Evolutionary conservation across 1,140 invertebrate species (phyloP).

Genomic region (Apis dorsata): DNA sequence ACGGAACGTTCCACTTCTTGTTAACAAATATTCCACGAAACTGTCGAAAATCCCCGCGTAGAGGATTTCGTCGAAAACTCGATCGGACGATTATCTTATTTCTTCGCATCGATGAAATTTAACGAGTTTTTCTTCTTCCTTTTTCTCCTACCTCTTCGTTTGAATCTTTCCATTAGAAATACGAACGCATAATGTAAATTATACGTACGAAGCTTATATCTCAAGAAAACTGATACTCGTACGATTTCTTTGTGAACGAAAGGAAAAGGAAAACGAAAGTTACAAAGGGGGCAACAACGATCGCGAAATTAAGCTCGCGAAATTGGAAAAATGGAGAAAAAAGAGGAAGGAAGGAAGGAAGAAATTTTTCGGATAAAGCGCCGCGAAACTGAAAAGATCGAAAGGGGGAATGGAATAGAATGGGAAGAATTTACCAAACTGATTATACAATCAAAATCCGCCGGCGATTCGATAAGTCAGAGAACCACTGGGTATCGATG

Average conservation of each 20-base stretch:
- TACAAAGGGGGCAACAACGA: no score
- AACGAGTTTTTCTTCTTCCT: no score
- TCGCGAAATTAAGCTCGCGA: not conserved
- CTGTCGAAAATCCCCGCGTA: not conserved
- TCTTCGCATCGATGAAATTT: no score
- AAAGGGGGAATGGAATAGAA: not conserved
- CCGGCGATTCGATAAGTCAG: slow-evolving; percentile 56
- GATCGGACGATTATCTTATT: not conserved
- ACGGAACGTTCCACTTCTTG: slow-evolving; percentile 22
- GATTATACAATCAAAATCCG: slow-evolving; percentile 43
- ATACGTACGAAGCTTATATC: no score
- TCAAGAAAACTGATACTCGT: no score
- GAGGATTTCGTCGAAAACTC: not conserved
- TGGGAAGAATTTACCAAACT: slow-evolving; percentile 40
- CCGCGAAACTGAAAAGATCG: not conserved
- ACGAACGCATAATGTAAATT: no score
- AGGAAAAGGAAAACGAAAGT: no score
- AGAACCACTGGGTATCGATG: slow-evolving; percentile 78
- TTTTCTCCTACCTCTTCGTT: no score
- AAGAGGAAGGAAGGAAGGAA: not conserved
- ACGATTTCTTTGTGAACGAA: no score
- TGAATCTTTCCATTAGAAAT: no score
- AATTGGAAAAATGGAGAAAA: not conserved
- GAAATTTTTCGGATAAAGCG: not conserved
- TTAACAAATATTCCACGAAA: slow-evolving; percentile 6